Evolutionary conservation across 2,113 vertebrate species (phyloP).

Genomic region (Candoia aspera): DNA sequence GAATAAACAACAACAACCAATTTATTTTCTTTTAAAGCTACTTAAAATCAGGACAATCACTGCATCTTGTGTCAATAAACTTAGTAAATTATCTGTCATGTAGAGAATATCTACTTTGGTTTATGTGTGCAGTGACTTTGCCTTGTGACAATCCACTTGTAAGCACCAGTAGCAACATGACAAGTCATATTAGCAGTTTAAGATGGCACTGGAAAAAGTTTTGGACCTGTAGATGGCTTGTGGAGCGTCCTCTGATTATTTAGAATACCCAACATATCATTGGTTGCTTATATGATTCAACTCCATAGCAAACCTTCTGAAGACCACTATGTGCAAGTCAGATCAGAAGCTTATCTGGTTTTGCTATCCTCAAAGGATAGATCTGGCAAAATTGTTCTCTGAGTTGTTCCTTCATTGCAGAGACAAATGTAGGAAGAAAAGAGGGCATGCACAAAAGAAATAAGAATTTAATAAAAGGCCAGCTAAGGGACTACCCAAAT

Average conservation of each 20-base stretch:
- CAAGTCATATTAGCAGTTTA: not conserved
- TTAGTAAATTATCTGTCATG: not conserved
- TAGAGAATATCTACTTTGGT: not conserved
- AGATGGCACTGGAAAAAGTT: not conserved
- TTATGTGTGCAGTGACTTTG: not conserved
- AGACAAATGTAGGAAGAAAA: slow-evolving; percentile 24
- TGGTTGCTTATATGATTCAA: not conserved
- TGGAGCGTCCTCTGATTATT: not conserved
- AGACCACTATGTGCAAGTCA: not conserved
- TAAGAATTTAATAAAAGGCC: slow-evolving; percentile 3
- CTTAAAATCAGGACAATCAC: not conserved
- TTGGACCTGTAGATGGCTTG: not conserved
- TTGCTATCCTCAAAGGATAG: accelerated
- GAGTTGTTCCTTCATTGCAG: not conserved
- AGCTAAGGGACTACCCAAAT: not conserved
- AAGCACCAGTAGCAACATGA: not conserved
- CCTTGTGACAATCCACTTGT: not conserved
- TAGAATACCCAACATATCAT: not conserved
- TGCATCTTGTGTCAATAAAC: not conserved
- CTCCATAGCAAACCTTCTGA: not conserved
- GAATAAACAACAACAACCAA: too few relatives aligned
- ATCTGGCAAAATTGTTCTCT: slow-evolving; percentile 12
- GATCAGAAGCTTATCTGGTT: not conserved
- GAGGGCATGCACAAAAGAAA: slow-evolving; percentile 39
- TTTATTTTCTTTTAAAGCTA: not conserved